These are phyloP conservation scores for Gambelia wislizenii DNA, from an alignment of 2,797 vertebrate species.

Conservation along the genomic window DNA sequence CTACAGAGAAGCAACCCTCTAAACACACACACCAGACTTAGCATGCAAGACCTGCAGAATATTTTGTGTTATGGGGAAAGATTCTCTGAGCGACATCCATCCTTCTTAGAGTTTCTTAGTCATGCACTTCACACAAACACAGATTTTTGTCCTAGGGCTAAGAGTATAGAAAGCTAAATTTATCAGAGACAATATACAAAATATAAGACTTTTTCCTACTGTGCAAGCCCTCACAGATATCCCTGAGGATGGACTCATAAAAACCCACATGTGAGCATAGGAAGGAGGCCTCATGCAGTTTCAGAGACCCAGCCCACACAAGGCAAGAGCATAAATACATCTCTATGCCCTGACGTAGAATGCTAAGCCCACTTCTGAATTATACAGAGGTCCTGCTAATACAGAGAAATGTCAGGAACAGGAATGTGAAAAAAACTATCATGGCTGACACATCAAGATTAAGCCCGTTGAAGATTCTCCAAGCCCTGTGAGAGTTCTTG, in stretches of 20 bases:
- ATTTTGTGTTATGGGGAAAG: neutral
- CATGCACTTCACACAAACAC: neutral
- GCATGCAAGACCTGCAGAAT: neutral
- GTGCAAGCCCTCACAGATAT: neutral
- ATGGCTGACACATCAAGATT: neutral
- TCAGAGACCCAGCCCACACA: neutral
- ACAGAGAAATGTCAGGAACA: neutral
- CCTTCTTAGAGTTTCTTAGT: conserved; percentile 5
- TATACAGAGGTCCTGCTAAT: neutral
- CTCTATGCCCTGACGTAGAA: neutral
- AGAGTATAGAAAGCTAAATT: neutral
- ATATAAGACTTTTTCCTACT: neutral
- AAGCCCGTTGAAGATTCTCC: too few species aligned
- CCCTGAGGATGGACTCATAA: neutral
- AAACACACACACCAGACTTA: neutral
- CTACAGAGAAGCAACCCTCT: neutral
- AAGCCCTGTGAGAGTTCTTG: too few species aligned
- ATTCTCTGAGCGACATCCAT: neutral
- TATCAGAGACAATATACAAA: neutral
- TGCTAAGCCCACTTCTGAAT: neutral
- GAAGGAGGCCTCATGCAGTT: neutral
- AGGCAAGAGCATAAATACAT: neutral
- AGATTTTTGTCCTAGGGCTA: neutral
- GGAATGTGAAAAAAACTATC: neutral
- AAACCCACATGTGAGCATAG: neutral